Evolutionary conservation across 2,797 vertebrate genomes (phyloP), one percentile per base, ranked within the genome.

Genomic region (Ctenopoma multispine): DNA sequence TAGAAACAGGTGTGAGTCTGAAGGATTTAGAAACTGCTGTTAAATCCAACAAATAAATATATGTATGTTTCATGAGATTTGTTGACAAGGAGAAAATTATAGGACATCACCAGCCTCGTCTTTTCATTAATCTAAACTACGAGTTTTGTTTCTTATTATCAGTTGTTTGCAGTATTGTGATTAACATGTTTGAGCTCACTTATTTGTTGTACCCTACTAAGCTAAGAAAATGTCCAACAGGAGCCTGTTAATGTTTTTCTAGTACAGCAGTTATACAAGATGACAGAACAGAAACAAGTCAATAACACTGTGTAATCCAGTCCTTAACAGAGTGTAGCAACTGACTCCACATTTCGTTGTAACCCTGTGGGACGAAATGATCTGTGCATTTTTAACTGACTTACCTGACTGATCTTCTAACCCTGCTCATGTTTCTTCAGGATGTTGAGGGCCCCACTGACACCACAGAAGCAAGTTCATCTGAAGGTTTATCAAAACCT

Each of bases 381-480:
- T 46, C 41, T 1, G 7, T 63, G 56, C 48, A 1, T 70, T 54
- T 29, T n/a, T 73, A 61, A 67, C 72, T 31, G 68, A 72, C 66
- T 88, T 46, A 79, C 75, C 51, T 65, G 55, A 75, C 66, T 80
- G 69, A 72, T 78, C 21, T 53, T 86, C 75, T 90, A 87, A 93
- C 86, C 79, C 82, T 83, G 57, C 72, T 89, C 79, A 67, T 89
- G 75, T 93, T 78, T 84, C 87, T 91, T 75, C 80, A 95, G 94
- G 89, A 82, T 47, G 80, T 82, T 80, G 79, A 66, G 71, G 65
- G 40, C 54, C 43, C 78, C 59, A 62, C 78, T 72, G 83, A 82
- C 57, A 34, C 74, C 68, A 27, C 84, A 27, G 93, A 69, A 75
- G 77, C 84, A 71, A 77, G 76, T 69, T 64, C 80, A 8, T 48